Evolutionary conservation across 1,140 invertebrate genomes (phyloP), one percentile per base, ranked within the genome.

Genomic region (Drosophila ohnishii): DNA sequence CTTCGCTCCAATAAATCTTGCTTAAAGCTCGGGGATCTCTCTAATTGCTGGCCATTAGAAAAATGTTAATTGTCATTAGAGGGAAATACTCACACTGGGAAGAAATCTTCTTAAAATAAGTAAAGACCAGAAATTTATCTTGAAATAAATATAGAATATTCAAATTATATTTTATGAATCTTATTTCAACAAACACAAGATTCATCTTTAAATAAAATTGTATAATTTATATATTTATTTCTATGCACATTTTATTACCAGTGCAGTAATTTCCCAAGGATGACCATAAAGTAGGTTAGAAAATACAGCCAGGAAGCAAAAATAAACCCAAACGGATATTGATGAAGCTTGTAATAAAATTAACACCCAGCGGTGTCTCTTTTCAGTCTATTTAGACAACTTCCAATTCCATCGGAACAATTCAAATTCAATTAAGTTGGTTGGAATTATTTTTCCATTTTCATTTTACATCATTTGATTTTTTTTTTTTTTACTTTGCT

Each of bases 31-130:
- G 50, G 22, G 50, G 35, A 74, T 63, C 66, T 39, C 65, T 71
- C 75, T 88, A 88, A 88, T 88, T 88, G 85, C 71, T 48, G 65
- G 56, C 65, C 69, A 84, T 89, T 88, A 77, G 78, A 87, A 87
- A 79, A 84, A 84, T 80, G 80, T 78, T 88, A 88, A 88, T 88
- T 88, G 84, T 75, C 74, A 88, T 88, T 87, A 73, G 44, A 42
- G 16, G 30, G 40, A 57, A 28, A 30, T 19, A 40, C 10, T 10
- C 0, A 37, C 51, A 55, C 51, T 35, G 14, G 8, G 14, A 10
- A 10, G 37, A 37, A 55, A 22, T 10, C 11, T 2, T 44, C 11
- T 2, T 11, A 48, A 16, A 30, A 5, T 10, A 30, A 30, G 7
- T 50, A 10, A n/a, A 48, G 4, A n/a, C 0, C 8, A 9, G 0